Percentiles rank a stretch among this genome's conserved stretches.
These are phyloP conservation scores for Erebia epiphron DNA, from an alignment of 2,888 invertebrate species.

Conservation along the genomic window DNA sequence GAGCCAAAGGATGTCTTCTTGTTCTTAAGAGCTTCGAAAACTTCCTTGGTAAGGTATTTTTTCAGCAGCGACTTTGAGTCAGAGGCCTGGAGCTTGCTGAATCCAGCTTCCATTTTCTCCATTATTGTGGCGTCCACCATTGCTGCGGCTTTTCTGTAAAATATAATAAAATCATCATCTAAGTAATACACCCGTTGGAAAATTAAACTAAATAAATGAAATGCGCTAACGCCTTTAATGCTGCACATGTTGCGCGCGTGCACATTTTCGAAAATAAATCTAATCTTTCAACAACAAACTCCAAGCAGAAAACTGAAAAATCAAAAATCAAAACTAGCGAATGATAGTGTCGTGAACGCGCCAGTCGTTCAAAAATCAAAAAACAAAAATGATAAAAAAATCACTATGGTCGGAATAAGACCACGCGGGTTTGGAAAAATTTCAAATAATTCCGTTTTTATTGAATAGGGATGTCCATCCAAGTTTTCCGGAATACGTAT, in stretches of 20 bases:
- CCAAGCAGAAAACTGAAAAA: constrained; percentile 1
- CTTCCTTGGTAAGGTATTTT: constrained; percentile 95
- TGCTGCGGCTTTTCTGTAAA: constrained; percentile 87
- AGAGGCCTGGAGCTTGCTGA: constrained; percentile 92
- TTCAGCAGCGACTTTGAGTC: constrained; percentile 98
- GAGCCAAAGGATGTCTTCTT: constrained; percentile 97
- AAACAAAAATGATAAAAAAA: constrained; percentile 26
- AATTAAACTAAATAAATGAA: constrained; percentile 39
- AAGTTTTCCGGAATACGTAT: constrained; percentile 45
- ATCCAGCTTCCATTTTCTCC: constrained; percentile 96
- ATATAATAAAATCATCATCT: constrained; percentile 14
- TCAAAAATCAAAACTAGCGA: background rate
- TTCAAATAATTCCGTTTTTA: constrained; percentile 10
- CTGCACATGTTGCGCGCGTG: constrained; percentile 76
- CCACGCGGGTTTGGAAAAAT: too few relatives aligned
- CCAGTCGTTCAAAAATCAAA: constrained; percentile 5
- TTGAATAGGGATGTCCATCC: constrained; percentile 62
- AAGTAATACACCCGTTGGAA: background rate
- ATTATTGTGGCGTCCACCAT: constrained; percentile 96
- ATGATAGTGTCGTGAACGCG: background rate
- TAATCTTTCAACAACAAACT: background rate
- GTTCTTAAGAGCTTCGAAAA: constrained; percentile 95
- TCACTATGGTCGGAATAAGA: background rate
- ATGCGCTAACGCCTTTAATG: constrained; percentile 74
- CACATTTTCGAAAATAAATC: constrained; percentile 56